A percentile compares a stretch with the other conserved stretches of the same genome.
phyloP scores from a whole-genome alignment of 2,797 vertebrate species.

The Mionectes olivaceus region DNA sequence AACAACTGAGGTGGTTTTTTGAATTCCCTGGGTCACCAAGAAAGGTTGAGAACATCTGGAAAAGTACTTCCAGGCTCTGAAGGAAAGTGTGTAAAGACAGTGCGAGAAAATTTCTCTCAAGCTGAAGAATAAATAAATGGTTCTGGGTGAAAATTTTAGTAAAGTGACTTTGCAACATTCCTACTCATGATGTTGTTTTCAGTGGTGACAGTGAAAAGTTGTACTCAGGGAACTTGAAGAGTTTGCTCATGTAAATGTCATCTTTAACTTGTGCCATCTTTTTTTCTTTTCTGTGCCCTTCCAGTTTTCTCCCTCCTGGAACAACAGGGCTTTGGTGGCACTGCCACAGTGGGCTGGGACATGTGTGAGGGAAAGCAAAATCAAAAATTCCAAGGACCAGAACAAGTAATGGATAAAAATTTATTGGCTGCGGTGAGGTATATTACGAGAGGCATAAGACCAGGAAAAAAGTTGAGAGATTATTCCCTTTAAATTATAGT shows the following conservation, averaged over 20 bases:
- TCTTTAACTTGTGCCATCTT: not conserved
- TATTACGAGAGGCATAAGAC: constrained; percentile 12
- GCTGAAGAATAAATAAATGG: not conserved
- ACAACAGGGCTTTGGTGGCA: not conserved
- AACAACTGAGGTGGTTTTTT: not conserved
- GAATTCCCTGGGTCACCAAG: not conserved
- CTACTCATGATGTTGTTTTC: not conserved
- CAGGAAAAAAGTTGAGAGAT: constrained; percentile 22
- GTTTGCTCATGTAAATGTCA: not conserved
- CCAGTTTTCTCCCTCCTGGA: not conserved
- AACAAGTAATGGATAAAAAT: constrained; percentile 20
- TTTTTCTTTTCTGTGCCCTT: not conserved
- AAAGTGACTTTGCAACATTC: not conserved
- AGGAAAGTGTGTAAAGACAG: not conserved
- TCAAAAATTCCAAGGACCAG: not conserved
- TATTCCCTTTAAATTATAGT: constrained; percentile 54
- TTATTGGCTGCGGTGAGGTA: constrained; percentile 62
- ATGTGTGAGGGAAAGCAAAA: not conserved
- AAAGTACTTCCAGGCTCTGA: not conserved
- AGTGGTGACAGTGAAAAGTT: not conserved
- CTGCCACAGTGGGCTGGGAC: not conserved
- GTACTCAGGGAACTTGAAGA: not conserved
- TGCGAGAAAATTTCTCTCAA: not conserved
- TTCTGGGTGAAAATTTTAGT: not conserved
- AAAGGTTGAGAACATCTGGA: not conserved